phyloP scores from a whole-genome alignment of 2,888 invertebrate genomes.

The Tribolium freemani region DNA sequence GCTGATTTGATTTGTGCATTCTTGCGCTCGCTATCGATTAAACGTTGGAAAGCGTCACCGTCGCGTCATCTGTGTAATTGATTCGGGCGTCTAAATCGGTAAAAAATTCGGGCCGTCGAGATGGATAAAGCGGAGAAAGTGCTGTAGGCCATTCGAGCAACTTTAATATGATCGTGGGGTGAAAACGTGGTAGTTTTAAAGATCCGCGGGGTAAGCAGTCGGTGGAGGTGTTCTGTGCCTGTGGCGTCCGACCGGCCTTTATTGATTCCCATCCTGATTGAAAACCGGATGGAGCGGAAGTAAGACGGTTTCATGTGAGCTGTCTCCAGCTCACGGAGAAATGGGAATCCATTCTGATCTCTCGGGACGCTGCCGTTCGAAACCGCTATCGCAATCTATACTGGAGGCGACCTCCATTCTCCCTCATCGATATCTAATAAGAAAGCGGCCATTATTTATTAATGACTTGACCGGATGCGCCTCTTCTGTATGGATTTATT shows the following conservation, averaged over 20 bases:
- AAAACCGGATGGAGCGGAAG: slow-evolving; percentile 68
- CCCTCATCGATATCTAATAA: slow-evolving; percentile 41
- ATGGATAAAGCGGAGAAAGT: slow-evolving; percentile 19
- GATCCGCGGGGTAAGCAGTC: slow-evolving; percentile 45
- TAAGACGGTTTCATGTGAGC: slow-evolving; percentile 64
- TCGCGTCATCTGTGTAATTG: slow-evolving; percentile 3
- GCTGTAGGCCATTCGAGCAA: slow-evolving; percentile 11
- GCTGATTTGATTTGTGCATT: not conserved
- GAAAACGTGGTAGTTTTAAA: slow-evolving; percentile 42
- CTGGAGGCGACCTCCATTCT: slow-evolving; percentile 37
- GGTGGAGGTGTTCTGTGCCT: slow-evolving; percentile 48
- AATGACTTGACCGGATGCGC: slow-evolving; percentile 26
- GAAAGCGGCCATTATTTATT: slow-evolving; percentile 42
- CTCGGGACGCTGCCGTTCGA: slow-evolving; percentile 51
- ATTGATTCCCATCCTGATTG: slow-evolving; percentile 66
- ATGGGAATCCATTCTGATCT: slow-evolving; percentile 60
- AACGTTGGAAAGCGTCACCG: not conserved
- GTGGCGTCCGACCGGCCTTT: slow-evolving; percentile 51
- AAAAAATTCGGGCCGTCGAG: slow-evolving; percentile 8
- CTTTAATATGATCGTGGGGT: slow-evolving; percentile 36
- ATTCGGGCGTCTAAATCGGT: slow-evolving; percentile 1
- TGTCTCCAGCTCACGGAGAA: slow-evolving; percentile 60
- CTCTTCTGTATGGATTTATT: slow-evolving; percentile 12
- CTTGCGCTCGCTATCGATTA: not conserved
- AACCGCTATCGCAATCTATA: slow-evolving; percentile 47